These are phyloP conservation scores for Bradypodion ventrale DNA, from an alignment of 2,797 vertebrate genomes.

Conservation along the genomic window DNA sequence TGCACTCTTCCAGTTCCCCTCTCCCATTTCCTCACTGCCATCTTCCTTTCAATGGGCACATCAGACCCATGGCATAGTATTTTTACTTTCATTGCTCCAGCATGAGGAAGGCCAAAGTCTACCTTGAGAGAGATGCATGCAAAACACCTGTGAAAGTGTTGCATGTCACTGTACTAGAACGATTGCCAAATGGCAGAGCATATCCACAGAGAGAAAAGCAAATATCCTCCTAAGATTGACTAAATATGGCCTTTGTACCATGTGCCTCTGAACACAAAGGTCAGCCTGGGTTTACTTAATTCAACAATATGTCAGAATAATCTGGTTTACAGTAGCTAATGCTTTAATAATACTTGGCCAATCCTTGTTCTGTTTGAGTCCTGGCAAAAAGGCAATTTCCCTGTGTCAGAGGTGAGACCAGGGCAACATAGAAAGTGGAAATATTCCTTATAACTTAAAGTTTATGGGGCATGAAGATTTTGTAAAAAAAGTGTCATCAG, in stretches of 20 bases:
- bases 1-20: neutral
- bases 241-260: neutral
- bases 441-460: neutral
- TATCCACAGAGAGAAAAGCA: neutral
- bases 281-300: conserved; percentile 27
- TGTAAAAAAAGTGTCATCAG: neutral
- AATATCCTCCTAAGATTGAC: conserved; percentile 26
- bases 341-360: neutral
- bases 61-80: neutral
- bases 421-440: neutral
- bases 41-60: neutral
- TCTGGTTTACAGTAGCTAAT: conserved; percentile 4
- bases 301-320: neutral
- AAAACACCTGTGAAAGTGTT: neutral
- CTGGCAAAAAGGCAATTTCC: conserved; percentile 29
- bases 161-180: neutral
- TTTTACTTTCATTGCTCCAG: fast-evolving
- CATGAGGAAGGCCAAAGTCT: neutral
- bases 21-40: neutral
- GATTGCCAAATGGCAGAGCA: neutral
- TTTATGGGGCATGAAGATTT: neutral
- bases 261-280: conserved; percentile 12
- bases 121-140: neutral
- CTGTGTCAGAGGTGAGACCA: neutral
- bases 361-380: conserved; percentile 22